Evolutionary conservation across 1,140 invertebrate species (phyloP).

Genomic region (Grapholita molesta): DNA sequence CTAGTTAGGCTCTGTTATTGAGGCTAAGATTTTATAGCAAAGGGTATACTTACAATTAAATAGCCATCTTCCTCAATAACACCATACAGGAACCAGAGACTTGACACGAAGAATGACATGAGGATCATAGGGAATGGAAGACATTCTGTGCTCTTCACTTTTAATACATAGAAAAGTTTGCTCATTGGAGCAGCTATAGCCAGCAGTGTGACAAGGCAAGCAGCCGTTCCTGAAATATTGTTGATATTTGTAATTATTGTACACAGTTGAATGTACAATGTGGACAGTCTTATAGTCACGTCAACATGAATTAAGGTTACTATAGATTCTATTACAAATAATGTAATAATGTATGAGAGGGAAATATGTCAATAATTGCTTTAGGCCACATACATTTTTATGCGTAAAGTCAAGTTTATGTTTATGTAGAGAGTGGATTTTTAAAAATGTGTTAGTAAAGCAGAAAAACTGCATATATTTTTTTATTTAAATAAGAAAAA

Average conservation of each 20-base stretch:
- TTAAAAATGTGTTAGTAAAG: too few relatives aligned
- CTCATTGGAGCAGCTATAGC: slow-evolving; percentile 89
- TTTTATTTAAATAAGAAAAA: too few relatives aligned
- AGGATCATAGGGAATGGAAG: slow-evolving; percentile 89
- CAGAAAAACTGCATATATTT: too few relatives aligned
- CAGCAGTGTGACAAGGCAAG: slow-evolving; percentile 84
- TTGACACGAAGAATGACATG: slow-evolving; percentile 85
- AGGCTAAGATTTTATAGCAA: too few relatives aligned
- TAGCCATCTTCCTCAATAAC: slow-evolving; percentile 84
- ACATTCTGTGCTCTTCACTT: slow-evolving; percentile 85
- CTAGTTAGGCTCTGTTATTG: too few relatives aligned
- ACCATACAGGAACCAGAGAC: slow-evolving; percentile 88
- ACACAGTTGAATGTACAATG: not conserved
- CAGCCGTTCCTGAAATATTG: slow-evolving; percentile 80
- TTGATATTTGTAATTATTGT: not conserved
- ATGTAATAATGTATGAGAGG: too few relatives aligned
- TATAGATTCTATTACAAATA: too few relatives aligned
- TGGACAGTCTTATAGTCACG: not conserved
- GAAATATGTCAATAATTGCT: too few relatives aligned
- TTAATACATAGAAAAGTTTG: slow-evolving; percentile 86
- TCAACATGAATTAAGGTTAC: too few relatives aligned
- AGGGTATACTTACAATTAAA: slow-evolving; percentile 82
- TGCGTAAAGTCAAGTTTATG: too few relatives aligned
- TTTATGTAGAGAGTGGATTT: too few relatives aligned
- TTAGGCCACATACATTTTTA: too few relatives aligned